Evolutionary conservation across 1,140 invertebrate genomes (phyloP).

Genomic region (Drosophila arizonae): DNA sequence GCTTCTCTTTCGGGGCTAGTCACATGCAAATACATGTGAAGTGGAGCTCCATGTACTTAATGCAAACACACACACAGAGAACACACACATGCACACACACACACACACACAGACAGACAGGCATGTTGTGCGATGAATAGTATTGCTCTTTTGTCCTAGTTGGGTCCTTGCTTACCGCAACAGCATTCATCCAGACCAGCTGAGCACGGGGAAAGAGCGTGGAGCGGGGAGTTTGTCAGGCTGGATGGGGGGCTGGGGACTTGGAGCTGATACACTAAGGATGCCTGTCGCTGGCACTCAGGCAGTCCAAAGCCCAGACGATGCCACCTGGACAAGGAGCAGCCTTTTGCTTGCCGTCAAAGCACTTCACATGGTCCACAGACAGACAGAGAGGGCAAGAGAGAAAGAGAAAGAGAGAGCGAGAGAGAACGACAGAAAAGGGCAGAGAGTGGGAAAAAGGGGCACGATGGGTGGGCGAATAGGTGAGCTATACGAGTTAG

Average conservation of each 20-base stretch:
- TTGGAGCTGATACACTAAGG: slow-evolving; percentile 28
- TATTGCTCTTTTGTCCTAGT: slow-evolving; percentile 79
- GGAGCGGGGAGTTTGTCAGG: slow-evolving; percentile 25
- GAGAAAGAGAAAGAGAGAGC: neutral
- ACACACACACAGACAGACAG: slow-evolving; percentile 13
- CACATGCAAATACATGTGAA: slow-evolving; percentile 65
- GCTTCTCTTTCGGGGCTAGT: slow-evolving; percentile 57
- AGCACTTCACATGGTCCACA: slow-evolving; percentile 19
- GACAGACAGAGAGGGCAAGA: slow-evolving; percentile 2
- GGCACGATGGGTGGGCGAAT: too few species aligned
- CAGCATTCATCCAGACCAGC: slow-evolving; percentile 29
- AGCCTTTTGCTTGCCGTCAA: slow-evolving; percentile 34
- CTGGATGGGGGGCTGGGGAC: neutral
- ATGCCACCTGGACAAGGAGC: slow-evolving; percentile 46
- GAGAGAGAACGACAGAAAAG: neutral
- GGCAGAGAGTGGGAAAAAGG: neutral
- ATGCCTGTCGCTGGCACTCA: slow-evolving; percentile 71
- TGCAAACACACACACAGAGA: slow-evolving; percentile 54
- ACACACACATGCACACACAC: slow-evolving; percentile 1
- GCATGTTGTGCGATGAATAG: slow-evolving; percentile 51
- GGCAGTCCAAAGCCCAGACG: slow-evolving; percentile 69
- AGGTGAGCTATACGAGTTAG: too few species aligned
- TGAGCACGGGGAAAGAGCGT: slow-evolving; percentile 28
- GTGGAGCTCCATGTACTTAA: slow-evolving; percentile 49
- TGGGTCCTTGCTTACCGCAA: slow-evolving; percentile 71